These are phyloP conservation scores for Sebastes vulpes DNA, from an alignment of 2,797 vertebrate genomes.

Conservation along the genomic window DNA sequence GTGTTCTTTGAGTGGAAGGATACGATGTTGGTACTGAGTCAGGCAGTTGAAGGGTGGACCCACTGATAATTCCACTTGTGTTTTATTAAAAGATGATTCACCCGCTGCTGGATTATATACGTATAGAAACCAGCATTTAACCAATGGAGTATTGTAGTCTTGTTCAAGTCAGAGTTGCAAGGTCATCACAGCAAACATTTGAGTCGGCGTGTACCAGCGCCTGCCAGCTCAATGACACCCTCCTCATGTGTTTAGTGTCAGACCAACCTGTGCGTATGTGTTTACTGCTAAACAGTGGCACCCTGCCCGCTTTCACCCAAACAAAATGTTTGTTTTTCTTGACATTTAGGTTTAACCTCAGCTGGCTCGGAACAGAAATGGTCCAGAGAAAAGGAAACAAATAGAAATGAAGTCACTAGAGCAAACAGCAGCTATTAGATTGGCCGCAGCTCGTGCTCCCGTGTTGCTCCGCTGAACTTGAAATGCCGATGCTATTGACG, in stretches of 20 bases:
- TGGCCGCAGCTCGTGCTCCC: background rate
- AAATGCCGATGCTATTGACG: slow-evolving; percentile 39
- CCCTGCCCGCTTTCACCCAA: slow-evolving; percentile 7
- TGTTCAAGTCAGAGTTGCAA: background rate
- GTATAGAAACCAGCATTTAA: background rate
- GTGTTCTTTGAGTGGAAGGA: background rate
- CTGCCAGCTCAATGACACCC: slow-evolving; percentile 12
- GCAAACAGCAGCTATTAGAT: slow-evolving; percentile 8
- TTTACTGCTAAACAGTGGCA: slow-evolving; percentile 68
- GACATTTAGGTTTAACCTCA: slow-evolving; percentile 28
- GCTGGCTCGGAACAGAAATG: background rate
- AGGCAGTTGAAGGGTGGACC: background rate
- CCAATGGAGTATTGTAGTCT: background rate
- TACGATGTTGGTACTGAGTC: background rate
- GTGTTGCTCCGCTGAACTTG: slow-evolving; percentile 55
- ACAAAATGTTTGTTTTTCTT: slow-evolving; percentile 19
- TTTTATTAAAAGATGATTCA: background rate
- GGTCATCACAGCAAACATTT: slow-evolving; percentile 17
- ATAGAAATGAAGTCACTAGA: background rate
- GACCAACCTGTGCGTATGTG: slow-evolving; percentile 46
- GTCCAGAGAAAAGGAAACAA: slow-evolving; percentile 22
- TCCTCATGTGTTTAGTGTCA: slow-evolving; percentile 23
- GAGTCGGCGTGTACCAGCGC: background rate
- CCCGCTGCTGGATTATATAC: background rate
- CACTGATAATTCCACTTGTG: background rate